Evolutionary conservation across 2,113 vertebrate species (phyloP).

Genomic region (Catharus minimus): DNA sequence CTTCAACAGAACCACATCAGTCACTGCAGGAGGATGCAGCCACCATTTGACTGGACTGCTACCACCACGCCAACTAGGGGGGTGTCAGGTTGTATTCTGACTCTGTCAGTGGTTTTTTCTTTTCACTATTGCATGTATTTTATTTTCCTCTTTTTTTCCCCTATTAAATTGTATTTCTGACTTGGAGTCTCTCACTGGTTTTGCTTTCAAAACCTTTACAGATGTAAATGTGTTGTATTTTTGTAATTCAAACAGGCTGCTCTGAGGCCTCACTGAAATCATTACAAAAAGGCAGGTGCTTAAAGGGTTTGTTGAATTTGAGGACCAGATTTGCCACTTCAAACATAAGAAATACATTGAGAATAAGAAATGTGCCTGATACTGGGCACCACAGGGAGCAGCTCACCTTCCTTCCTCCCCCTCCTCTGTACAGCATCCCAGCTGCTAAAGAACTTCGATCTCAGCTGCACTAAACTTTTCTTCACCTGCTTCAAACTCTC

Average conservation of each 20-base stretch:
- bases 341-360: background rate
- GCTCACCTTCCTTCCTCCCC: background rate
- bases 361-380: background rate
- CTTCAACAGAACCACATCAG: too few relatives aligned
- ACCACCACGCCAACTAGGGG: too few relatives aligned
- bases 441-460: background rate
- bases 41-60: too few relatives aligned
- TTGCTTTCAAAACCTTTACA: too few relatives aligned
- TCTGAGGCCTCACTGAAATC: background rate
- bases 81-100: too few relatives aligned
- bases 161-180: too few relatives aligned
- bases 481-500: background rate
- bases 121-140: too few relatives aligned
- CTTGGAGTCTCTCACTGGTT: too few relatives aligned
- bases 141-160: too few relatives aligned
- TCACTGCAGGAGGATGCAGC: too few relatives aligned
- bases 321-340: background rate
- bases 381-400: background rate
- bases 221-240: background rate
- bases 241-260: background rate
- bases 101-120: too few relatives aligned
- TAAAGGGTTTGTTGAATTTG: background rate
- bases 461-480: background rate
- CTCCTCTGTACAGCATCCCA: background rate
- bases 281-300: background rate